phyloP scores from a whole-genome alignment of 2,888 invertebrate genomes.

The Catocala nupta region DNA sequence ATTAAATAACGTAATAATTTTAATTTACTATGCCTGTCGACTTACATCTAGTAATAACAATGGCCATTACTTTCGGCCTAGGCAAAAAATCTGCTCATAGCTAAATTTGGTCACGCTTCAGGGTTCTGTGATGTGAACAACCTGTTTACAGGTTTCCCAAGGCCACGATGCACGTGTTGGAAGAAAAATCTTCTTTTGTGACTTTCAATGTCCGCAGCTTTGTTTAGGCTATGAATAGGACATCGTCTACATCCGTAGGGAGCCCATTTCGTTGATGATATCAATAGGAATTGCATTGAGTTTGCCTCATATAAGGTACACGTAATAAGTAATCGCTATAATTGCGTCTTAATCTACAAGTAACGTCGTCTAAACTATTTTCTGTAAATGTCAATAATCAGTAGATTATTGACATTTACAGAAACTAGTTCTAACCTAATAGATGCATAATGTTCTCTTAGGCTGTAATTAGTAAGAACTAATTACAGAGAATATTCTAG shows the following conservation, averaged over 20 bases:
- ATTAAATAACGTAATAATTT: constrained; percentile 47
- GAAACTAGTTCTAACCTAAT: too few relatives aligned
- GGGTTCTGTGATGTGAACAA: constrained; percentile 58
- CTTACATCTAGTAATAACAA: constrained; percentile 53
- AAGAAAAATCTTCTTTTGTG: constrained; percentile 1
- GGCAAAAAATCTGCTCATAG: constrained; percentile 54
- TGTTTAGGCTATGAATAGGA: not conserved
- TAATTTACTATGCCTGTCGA: constrained; percentile 56
- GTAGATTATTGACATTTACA: too few relatives aligned
- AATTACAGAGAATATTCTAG: too few relatives aligned
- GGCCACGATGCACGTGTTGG: constrained; percentile 28
- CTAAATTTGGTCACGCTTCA: constrained; percentile 62
- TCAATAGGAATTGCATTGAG: not conserved
- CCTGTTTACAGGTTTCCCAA: constrained; percentile 51
- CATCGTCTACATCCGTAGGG: not conserved
- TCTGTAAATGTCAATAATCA: too few relatives aligned
- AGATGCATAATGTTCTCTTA: too few relatives aligned
- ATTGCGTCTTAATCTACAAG: too few relatives aligned
- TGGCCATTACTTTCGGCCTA: constrained; percentile 47
- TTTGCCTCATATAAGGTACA: not conserved
- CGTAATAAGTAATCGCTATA: too few relatives aligned
- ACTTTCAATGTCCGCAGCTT: not conserved
- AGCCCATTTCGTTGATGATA: not conserved
- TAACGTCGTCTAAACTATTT: too few relatives aligned
- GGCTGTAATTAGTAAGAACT: too few relatives aligned